phyloP scores from a whole-genome alignment of 2,113 vertebrate genomes.

The Tichodroma muraria region DNA sequence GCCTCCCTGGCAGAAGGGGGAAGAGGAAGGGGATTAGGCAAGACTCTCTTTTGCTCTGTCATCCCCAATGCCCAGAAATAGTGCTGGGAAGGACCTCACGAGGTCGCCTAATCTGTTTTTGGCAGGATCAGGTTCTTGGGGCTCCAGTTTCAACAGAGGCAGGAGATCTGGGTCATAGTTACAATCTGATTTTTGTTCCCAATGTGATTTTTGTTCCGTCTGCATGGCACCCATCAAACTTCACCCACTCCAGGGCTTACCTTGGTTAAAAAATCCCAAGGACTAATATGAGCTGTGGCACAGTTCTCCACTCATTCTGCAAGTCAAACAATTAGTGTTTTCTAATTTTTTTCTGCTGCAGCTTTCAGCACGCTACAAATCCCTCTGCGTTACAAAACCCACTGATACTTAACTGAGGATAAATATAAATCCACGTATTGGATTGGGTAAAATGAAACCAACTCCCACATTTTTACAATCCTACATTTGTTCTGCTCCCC shows the following conservation, averaged over 20 bases:
- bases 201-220: not conserved
- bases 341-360: not conserved
- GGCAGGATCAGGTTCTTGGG: not conserved
- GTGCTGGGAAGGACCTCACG: not conserved
- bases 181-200: not conserved
- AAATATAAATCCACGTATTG: not conserved
- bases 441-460: not conserved
- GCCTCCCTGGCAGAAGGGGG: not conserved
- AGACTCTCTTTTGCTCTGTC: not conserved
- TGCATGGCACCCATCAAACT: not conserved
- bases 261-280: not conserved
- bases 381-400: not conserved
- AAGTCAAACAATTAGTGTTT: not conserved
- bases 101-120: not conserved
- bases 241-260: not conserved
- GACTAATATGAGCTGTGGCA: not conserved
- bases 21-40: not conserved
- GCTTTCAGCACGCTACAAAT: not conserved
- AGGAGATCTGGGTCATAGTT: not conserved
- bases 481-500: not conserved
- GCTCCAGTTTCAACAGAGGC: not conserved
- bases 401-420: not conserved
- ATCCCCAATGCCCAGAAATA: not conserved
- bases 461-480: not conserved
- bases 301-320: not conserved